Base-by-base conservation (phyloP, 1,140 invertebrate species). In the Atta texana region DNA sequence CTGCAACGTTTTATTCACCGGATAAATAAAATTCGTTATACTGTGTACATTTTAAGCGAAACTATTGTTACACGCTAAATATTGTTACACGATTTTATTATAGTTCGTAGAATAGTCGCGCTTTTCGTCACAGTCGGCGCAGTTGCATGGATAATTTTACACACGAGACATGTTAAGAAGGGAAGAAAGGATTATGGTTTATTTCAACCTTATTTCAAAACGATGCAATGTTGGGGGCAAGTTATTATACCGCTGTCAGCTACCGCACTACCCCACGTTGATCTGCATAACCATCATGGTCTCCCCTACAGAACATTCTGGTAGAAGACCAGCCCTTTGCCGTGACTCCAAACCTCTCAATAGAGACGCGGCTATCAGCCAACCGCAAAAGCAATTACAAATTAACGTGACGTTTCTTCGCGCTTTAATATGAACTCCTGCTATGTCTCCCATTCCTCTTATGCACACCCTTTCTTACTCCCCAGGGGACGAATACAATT, bases 361-460 rank as follows among this genome's bases (percentile, higher is more conserved):
- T 91, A 85, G 81, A 92, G 80, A 88, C 85, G 88, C 90, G 89
- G 75, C 90, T 92, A 91, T 92, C 92, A 89, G 87, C 88, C 88
- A 90, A 93, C 93, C 93, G 76, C 92, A 87, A 90, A 93, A 94
- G 91, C 93, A 91, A 94, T 94, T 94, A 94, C 93, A 93, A 94
- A 94, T 94, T 94, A 94, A 94, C 94, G 93, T 85, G 76, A 78
- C 92, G 86, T 89, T 94, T 91, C 90, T 94, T 93, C 86, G 89
- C 89, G 90, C 91, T 92, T 93, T 90, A 92, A 93, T 94, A 94
- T 93, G 93, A 93, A 92, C 93, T 89, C 61, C 87, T 64, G 55
- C 53, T 59, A 34, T 63, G 28, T 31, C 61, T 71, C 59, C 49
- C 81, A 61, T 81, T 63, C 63, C 75, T 59, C 49, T 66, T 61